These are phyloP conservation scores for Maconellicoccus hirsutus DNA, from an alignment of 1,140 invertebrate species.

Conservation along the genomic window DNA sequence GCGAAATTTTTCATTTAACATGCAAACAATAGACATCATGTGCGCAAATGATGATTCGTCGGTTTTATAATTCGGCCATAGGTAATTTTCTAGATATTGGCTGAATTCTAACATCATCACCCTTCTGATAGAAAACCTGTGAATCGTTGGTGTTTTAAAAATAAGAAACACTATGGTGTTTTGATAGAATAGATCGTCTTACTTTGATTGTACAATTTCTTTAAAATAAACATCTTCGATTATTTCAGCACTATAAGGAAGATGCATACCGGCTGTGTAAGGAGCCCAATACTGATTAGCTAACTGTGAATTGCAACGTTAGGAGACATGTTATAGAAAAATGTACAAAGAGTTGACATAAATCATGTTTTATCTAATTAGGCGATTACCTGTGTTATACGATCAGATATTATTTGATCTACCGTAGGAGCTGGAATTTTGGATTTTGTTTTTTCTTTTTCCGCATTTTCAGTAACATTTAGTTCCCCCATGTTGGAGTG, in stretches of 20 bases:
- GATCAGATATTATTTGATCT: slow-evolving; percentile 70
- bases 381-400: slow-evolving; percentile 56
- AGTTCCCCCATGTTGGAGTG: background rate
- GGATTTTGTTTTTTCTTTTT: background rate
- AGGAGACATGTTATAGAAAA: background rate
- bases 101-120: slow-evolving; percentile 95
- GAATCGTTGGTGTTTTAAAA: slow-evolving; percentile 29
- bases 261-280: slow-evolving; percentile 52
- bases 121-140: slow-evolving; percentile 66
- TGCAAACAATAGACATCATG: slow-evolving; percentile 88
- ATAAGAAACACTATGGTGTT: background rate
- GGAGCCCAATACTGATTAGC: slow-evolving; percentile 83
- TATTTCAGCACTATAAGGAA: slow-evolving; percentile 56
- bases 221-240: slow-evolving; percentile 69
- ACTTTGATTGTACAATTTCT: slow-evolving; percentile 62
- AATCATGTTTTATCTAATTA: background rate
- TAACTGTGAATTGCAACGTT: too few species aligned
- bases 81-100: slow-evolving; percentile 91
- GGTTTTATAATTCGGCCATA: slow-evolving; percentile 88
- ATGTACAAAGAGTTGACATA: background rate
- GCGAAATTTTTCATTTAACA: slow-evolving; percentile 97
- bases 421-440: slow-evolving; percentile 48
- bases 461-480: background rate
- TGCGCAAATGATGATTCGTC: slow-evolving; percentile 58
- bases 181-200: slow-evolving; percentile 27